These are phyloP conservation scores for Alectoris magna DNA, from an alignment of 2,797 vertebrate genomes.

Conservation along the genomic window DNA sequence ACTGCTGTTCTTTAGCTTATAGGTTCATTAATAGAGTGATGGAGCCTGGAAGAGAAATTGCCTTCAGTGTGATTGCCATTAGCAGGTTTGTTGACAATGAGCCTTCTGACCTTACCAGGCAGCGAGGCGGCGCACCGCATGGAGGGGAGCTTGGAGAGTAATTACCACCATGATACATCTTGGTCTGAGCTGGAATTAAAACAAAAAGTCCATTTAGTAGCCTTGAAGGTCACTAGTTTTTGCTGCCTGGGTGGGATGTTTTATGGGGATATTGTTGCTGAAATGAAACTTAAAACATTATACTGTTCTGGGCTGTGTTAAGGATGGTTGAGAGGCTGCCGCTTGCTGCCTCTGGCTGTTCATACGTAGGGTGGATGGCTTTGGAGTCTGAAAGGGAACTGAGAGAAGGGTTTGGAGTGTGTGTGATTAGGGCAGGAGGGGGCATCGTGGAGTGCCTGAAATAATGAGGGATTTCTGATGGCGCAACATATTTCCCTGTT, in stretches of 20 bases:
- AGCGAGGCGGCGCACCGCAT: not conserved
- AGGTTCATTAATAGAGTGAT: conserved; percentile 68
- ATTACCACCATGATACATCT: conserved; percentile 15
- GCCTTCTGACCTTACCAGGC: conserved; percentile 48
- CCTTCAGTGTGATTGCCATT: conserved; percentile 70
- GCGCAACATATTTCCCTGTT: not conserved
- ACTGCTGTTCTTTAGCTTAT: conserved; percentile 39
- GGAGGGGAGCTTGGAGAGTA: not conserved
- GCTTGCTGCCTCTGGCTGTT: not conserved
- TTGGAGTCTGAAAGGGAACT: not conserved
- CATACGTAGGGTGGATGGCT: rapidly evolving
- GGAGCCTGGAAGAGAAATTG: conserved; percentile 70
- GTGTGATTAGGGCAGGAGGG: not conserved
- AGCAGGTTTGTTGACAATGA: conserved; percentile 67
- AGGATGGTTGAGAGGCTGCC: rapidly evolving
- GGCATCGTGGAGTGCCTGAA: not conserved
- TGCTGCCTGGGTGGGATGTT: not conserved
- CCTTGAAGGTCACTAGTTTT: conserved; percentile 7
- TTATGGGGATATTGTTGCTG: not conserved
- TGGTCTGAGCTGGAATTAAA: not conserved
- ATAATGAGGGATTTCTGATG: not conserved
- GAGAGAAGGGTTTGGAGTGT: not conserved
- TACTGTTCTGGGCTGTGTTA: not conserved
- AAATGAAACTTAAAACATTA: not conserved
- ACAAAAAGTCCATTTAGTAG: not conserved